These are phyloP conservation scores for Cyprinus carpio DNA, from an alignment of 2,113 vertebrate genomes.

Conservation along the genomic window DNA sequence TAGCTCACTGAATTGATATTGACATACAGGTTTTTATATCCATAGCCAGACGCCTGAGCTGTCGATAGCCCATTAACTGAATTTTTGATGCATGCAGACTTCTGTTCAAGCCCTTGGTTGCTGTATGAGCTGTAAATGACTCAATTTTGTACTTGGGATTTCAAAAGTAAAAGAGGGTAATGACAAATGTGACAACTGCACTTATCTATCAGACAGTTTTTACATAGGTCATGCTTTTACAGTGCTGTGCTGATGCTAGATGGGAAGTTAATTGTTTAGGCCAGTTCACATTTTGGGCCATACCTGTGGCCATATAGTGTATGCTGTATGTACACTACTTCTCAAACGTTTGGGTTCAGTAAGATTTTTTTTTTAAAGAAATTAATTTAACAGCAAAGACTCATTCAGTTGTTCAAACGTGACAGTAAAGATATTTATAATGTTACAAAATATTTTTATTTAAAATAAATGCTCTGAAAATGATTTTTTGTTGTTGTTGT, in stretches of 20 bases:
- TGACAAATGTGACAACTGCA: neutral
- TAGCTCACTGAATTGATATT: slow-evolving; percentile 22
- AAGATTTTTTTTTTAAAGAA: too few species aligned
- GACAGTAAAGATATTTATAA: too few species aligned
- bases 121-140: neutral
- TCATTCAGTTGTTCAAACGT: too few species aligned
- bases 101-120: neutral
- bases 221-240: too few species aligned
- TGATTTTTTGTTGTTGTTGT: too few species aligned
- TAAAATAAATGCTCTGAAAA: too few species aligned
- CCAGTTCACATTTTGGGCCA: neutral
- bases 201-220: too few species aligned
- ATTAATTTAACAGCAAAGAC: too few species aligned
- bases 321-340: neutral
- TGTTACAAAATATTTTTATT: too few species aligned
- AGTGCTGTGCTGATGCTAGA: too few species aligned
- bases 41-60: neutral
- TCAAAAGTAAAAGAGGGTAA: neutral
- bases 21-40: slow-evolving; percentile 4
- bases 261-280: too few species aligned
- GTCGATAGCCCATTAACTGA: slow-evolving; percentile 43
- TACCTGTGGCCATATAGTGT: neutral
- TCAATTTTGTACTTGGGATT: neutral
- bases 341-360: neutral
- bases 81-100: slow-evolving; percentile 9